Conservation (phyloP, 2,113 vertebrate genomes). For the Myanophis thanlyinensis region DNA sequence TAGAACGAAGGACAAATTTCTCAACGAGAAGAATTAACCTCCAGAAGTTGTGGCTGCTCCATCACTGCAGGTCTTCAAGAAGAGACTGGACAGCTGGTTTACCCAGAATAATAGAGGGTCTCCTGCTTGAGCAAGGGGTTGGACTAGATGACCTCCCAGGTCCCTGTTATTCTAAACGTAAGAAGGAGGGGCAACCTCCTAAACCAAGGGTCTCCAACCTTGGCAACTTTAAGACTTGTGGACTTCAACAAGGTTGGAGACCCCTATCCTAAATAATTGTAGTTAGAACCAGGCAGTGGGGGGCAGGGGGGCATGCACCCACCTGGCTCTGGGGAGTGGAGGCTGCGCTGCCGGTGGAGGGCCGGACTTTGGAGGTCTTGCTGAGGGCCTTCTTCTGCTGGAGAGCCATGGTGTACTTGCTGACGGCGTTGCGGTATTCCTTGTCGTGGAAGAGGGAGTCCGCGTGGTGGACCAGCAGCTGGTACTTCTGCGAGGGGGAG, state of each 20-base stretch:
- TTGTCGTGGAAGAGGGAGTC: constrained; percentile 98
- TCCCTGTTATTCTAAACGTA: neutral
- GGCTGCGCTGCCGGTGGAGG: constrained; percentile 86
- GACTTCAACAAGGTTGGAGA: too few relatives aligned
- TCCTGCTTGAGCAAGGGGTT: too few relatives aligned
- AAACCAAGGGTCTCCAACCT: too few relatives aligned
- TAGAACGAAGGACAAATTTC: too few relatives aligned
- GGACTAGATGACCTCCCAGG: too few relatives aligned
- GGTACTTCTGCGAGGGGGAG: constrained; percentile 96
- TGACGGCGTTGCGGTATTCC: constrained; percentile 96
- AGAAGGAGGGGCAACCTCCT: neutral
- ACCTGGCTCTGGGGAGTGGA: constrained; percentile 92
- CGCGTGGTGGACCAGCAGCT: constrained; percentile 94
- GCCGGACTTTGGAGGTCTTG: constrained; percentile 97
- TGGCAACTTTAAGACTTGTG: too few relatives aligned
- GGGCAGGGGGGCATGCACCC: neutral
- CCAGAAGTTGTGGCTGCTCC: too few relatives aligned
- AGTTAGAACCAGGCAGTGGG: neutral
- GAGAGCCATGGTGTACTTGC: constrained; percentile 95
- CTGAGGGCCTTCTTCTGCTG: constrained; percentile 98
- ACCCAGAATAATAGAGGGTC: too few relatives aligned
- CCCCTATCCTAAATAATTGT: too few relatives aligned
- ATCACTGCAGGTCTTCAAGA: too few relatives aligned
- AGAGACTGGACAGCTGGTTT: too few relatives aligned
- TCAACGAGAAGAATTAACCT: too few relatives aligned